These are phyloP conservation scores for Ctenosaura bakeri DNA, from an alignment of 2,797 vertebrate species.

Conservation along the genomic window DNA sequence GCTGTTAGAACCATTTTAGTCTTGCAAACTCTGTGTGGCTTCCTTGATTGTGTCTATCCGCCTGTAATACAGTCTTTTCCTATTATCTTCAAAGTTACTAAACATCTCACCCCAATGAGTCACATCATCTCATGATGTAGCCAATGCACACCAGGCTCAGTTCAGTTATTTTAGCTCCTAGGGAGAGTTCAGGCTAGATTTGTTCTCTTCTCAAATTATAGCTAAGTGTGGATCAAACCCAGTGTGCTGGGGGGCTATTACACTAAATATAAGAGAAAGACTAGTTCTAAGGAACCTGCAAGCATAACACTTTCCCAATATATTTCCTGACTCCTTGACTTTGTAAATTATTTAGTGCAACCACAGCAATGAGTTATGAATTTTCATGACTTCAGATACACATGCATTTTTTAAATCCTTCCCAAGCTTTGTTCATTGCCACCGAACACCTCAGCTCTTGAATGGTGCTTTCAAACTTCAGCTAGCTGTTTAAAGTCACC, in stretches of 20 bases:
- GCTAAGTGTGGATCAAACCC: too few species aligned
- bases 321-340: constrained; percentile 16
- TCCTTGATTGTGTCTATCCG: neutral
- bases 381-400: neutral
- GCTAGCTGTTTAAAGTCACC: neutral
- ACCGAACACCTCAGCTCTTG: constrained; percentile 9
- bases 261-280: neutral
- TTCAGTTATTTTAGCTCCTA: too few species aligned
- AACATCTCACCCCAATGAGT: neutral
- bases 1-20: too few species aligned
- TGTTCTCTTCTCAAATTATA: too few species aligned
- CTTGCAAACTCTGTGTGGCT: too few species aligned
- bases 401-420: neutral
- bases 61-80: neutral
- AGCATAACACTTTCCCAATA: constrained; percentile 12
- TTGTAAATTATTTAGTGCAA: neutral
- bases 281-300: constrained; percentile 1
- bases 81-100: neutral
- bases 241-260: too few species aligned
- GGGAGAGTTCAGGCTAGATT: too few species aligned
- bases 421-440: neutral
- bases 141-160: too few species aligned
- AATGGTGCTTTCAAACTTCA: neutral
- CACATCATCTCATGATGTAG: too few species aligned
- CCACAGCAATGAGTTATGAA: constrained; percentile 8